Percentiles rank a stretch among this genome's conserved stretches.
These are phyloP conservation scores for Bos javanicus DNA, from an alignment of 2,113 vertebrate genomes.

Conservation along the genomic window DNA sequence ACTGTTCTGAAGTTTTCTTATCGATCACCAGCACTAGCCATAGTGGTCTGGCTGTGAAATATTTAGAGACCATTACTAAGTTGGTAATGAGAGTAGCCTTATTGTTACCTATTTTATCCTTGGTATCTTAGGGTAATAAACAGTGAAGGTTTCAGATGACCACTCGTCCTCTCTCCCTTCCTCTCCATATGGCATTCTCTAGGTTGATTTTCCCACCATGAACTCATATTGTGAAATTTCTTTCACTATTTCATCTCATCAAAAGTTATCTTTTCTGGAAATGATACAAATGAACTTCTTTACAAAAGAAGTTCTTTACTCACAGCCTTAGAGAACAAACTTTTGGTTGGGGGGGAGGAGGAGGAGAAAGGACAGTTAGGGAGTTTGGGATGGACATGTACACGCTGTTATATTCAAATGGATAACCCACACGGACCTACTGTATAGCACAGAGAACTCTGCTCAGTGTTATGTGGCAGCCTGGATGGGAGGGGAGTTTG, in stretches of 20 bases:
- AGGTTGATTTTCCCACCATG: background rate
- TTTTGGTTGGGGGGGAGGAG: background rate
- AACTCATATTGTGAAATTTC: background rate
- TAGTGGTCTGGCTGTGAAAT: background rate
- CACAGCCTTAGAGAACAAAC: background rate
- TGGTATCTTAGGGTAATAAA: background rate
- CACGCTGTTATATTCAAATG: background rate
- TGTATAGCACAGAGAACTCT: background rate
- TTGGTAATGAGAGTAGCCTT: background rate
- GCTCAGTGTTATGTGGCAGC: background rate
- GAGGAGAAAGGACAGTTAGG: background rate
- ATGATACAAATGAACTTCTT: background rate
- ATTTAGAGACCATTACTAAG: background rate
- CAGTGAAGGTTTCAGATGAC: background rate
- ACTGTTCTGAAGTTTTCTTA: background rate
- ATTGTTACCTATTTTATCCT: background rate
- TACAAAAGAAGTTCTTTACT: background rate
- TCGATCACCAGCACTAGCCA: background rate
- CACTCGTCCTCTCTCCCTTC: background rate
- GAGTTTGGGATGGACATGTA: background rate
- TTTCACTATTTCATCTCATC: background rate
- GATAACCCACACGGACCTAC: background rate
- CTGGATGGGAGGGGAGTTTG: background rate
- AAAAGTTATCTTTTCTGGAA: background rate
- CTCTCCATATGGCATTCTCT: too few species aligned